These are phyloP conservation scores for Ianthella basta DNA, from an alignment of 37 sponge, comb jelly and placozoan genomes.

Conservation along the genomic window DNA sequence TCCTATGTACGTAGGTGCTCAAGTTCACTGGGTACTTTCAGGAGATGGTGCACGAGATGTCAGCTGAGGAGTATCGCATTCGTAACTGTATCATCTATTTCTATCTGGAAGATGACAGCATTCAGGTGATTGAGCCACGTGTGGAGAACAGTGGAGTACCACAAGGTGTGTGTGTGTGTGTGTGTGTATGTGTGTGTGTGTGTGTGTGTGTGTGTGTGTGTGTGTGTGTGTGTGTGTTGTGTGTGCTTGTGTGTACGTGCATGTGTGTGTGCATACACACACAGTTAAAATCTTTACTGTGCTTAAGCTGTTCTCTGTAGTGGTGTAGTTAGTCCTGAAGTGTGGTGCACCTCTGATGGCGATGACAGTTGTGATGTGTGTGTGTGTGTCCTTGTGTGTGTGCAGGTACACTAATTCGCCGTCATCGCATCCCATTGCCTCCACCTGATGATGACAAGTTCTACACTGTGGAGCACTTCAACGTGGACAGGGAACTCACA, in stretches of 20 bases:
- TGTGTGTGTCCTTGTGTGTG: no score
- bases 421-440: conserved; percentile 94
- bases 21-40: conserved; percentile 94
- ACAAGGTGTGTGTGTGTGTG: conserved; percentile 72
- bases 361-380: no score
- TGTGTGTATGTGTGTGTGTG: background rate
- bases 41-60: conserved; percentile 92
- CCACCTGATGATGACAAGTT: conserved; percentile 90
- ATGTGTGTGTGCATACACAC: background rate
- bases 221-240: conserved; percentile 26
- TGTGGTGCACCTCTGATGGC: no score
- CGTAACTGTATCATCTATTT: conserved; percentile 83
- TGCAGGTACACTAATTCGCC: conserved; percentile 87
- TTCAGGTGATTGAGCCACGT: conserved; percentile 86
- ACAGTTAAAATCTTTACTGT: background rate
- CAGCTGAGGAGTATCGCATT: conserved; percentile 89
- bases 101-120: conserved; percentile 98
- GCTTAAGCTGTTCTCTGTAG: no score
- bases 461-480: conserved; percentile 94
- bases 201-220: conserved; percentile 8
- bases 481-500: conserved; percentile 77
- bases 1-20: no score
- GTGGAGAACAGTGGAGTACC: conserved; percentile 96
- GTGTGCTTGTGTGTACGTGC: background rate
- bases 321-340: no score